Conservation (phyloP, 2,797 vertebrate genomes). For the Malurus leucopterus region DNA sequence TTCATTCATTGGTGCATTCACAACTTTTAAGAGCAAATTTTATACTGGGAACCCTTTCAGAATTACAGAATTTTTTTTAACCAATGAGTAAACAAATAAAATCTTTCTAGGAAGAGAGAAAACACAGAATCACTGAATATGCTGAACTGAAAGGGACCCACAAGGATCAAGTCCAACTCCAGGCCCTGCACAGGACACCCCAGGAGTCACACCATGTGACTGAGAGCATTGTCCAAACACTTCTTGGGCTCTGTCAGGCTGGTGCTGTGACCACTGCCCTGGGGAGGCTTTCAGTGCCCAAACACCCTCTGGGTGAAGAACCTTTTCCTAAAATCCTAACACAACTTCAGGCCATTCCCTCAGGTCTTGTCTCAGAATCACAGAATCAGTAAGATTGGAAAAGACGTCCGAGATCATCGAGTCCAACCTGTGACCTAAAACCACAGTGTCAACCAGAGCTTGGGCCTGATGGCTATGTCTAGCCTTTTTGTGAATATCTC, state of each 20-base stretch:
- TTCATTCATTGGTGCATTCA: background rate
- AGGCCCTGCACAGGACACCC: background rate
- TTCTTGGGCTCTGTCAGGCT: background rate
- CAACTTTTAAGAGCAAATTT: background rate
- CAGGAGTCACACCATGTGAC: no score
- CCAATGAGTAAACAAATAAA: background rate
- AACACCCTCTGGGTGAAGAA: background rate
- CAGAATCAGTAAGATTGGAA: background rate
- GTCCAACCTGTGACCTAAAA: background rate
- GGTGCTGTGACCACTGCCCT: background rate
- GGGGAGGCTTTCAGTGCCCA: background rate
- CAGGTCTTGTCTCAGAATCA: background rate
- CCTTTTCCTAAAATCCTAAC: background rate
- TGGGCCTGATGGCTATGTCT: background rate
- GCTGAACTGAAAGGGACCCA: background rate
- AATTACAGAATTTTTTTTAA: background rate
- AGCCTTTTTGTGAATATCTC: background rate
- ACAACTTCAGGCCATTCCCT: background rate
- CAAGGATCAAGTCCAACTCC: background rate
- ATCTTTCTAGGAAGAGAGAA: background rate
- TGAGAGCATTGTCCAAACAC: background rate
- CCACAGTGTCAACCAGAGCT: background rate
- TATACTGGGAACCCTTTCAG: background rate
- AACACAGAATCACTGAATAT: background rate
- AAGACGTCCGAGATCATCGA: background rate